These are phyloP conservation scores for Masnerella sp. DNA, from an alignment of 2,888 invertebrate genomes.

Conservation along the genomic window DNA sequence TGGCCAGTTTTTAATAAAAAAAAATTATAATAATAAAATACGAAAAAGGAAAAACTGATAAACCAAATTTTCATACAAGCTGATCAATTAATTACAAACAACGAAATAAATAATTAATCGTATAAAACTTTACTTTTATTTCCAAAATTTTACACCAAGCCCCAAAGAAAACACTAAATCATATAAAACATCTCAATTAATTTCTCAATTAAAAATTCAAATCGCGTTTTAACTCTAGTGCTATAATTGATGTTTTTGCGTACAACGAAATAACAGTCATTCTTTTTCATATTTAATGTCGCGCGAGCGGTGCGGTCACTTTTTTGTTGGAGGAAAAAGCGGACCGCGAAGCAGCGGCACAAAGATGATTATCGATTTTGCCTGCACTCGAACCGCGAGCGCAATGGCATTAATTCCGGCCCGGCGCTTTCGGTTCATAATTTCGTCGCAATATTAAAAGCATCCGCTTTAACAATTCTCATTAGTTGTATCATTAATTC, in stretches of 20 bases:
- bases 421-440: conserved; percentile 7
- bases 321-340: conserved; percentile 3
- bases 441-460: background rate
- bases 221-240: background rate
- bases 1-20: too few relatives aligned
- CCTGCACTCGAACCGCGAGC: conserved; percentile 4
- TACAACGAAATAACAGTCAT: background rate
- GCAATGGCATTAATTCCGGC: conserved; percentile 14
- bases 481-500: conserved; percentile 17
- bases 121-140: too few relatives aligned
- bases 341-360: background rate
- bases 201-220: too few relatives aligned
- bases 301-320: background rate
- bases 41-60: too few relatives aligned
- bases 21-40: too few relatives aligned
- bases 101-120: too few relatives aligned
- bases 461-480: conserved; percentile 11
- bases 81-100: too few relatives aligned
- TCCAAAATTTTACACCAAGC: too few relatives aligned
- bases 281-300: background rate
- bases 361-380: conserved; percentile 16
- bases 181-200: too few relatives aligned
- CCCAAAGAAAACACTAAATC: too few relatives aligned
- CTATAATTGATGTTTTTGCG: background rate
- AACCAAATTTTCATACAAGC: too few relatives aligned